phyloP scores from a whole-genome alignment of 2,113 vertebrate genomes.

The Malurus cyaneus region DNA sequence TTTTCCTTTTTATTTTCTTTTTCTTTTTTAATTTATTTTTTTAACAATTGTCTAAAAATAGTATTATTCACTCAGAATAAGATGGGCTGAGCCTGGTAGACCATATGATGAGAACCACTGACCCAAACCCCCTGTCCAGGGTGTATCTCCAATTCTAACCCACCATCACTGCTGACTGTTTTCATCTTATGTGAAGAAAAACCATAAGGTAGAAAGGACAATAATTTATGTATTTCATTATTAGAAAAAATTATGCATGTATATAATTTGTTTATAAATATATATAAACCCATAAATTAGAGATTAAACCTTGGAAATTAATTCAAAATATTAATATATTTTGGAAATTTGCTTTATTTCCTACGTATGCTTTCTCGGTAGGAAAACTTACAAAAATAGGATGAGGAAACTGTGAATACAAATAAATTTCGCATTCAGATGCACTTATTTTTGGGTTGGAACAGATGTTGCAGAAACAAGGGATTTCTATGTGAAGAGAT shows the following conservation, averaged over 20 bases:
- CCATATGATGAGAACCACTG: background rate
- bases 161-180: background rate
- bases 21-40: background rate
- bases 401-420: background rate
- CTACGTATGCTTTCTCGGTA: fast-evolving
- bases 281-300: background rate
- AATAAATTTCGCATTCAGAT: background rate
- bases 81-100: background rate
- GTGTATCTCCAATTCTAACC: background rate
- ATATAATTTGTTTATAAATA: fast-evolving
- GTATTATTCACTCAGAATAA: background rate
- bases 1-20: background rate
- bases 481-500: background rate
- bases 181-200: background rate
- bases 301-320: background rate
- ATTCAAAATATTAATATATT: background rate
- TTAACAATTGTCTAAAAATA: background rate
- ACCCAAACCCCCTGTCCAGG: background rate
- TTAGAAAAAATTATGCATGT: no score
- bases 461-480: background rate
- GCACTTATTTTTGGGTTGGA: background rate
- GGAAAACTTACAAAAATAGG: background rate
- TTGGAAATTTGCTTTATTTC: background rate
- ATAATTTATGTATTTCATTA: background rate
- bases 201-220: background rate